These are phyloP conservation scores for Sterrhoptilus dennistouni DNA, from an alignment of 2,113 vertebrate genomes.

Conservation along the genomic window DNA sequence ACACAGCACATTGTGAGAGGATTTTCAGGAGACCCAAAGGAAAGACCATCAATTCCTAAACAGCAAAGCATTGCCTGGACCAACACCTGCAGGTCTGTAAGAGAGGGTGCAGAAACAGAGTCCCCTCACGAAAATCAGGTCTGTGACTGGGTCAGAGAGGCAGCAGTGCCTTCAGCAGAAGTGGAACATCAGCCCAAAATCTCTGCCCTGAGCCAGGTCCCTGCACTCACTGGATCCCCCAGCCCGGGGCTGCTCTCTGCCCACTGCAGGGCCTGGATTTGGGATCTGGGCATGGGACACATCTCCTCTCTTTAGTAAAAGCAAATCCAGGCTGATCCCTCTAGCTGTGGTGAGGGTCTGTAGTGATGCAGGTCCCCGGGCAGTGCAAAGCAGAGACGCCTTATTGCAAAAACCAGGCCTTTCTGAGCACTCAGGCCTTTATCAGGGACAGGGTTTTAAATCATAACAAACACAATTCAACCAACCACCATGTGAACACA, in stretches of 20 bases:
- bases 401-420: neutral
- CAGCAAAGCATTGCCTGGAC: neutral
- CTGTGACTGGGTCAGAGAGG: neutral
- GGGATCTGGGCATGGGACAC: neutral
- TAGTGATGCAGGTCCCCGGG: neutral
- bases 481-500: neutral
- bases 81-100: neutral
- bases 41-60: neutral
- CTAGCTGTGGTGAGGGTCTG: neutral
- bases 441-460: neutral
- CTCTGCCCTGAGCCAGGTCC: neutral
- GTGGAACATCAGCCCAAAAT: neutral
- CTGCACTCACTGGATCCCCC: neutral
- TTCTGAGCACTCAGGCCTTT: neutral
- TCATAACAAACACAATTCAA: neutral
- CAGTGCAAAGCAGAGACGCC: neutral
- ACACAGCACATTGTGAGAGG: neutral
- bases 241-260: neutral
- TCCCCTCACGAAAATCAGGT: neutral
- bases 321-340: neutral
- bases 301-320: neutral
- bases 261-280: neutral
- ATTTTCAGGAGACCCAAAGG: neutral
- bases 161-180: neutral
- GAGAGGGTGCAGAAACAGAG: neutral